Base-by-base conservation (phyloP, 2,113 vertebrate species). In the Thryonomys swinderianus region DNA sequence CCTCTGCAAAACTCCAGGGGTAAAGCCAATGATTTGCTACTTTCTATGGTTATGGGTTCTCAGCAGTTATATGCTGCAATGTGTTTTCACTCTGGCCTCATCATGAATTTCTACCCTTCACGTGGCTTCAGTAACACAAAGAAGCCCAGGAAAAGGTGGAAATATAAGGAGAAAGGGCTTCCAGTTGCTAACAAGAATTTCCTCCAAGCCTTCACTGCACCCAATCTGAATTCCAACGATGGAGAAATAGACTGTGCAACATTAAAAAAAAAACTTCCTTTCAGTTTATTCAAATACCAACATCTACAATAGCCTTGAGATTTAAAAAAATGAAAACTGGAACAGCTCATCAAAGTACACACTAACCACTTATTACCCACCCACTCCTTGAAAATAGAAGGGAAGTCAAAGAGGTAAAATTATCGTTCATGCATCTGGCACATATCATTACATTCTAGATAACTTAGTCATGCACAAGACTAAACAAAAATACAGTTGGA, bases 401-500 rank as follows among this genome's bases (percentile, higher is more conserved):
- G 30, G 11, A 71, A 79, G 34, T 34, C 23, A 82, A 74, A 40
- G 18, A 88, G 57, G 32, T 86, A 66, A 80, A 90, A 90, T 66
- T 81, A 86, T 55, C 51, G 25, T 30, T 27, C 59, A 55, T 23
- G 32, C 13, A n/a, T 86, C 27, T 74, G 66, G 32, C 40, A 66
- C 40, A 57, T 16, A 66, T 86, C 7, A 42, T 53, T 82, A 57
- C 59, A 90, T n/a, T 90, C 57, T 51, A 59, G 48, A 42, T 48
- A 82, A 76, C 11, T 73, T 76, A 69, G 21, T 86, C 67, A 76
- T 66, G 10, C 16, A 30, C 18, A 69, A 91, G 78, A 51, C 88
- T 84, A 94, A 95, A 87, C 83, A 96, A 78, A 96, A 80, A 25
- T 34, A 64, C 0, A n/a, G 34, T 16, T 55, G 25, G 55, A 88